These are phyloP conservation scores for Dioctria linearis DNA, from an alignment of 2,888 invertebrate species.

Conservation along the genomic window DNA sequence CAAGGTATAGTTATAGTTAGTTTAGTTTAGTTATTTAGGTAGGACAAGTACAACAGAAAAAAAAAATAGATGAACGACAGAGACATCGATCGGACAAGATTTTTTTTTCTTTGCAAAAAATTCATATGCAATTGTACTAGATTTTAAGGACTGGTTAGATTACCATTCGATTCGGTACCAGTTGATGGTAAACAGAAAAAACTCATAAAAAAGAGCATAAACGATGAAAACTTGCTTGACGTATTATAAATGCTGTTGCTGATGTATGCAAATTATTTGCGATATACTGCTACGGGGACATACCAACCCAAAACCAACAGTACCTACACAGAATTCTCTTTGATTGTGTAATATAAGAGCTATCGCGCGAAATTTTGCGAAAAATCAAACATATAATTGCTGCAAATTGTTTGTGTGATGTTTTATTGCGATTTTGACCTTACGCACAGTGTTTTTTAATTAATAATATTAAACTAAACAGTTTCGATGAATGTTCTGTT, in stretches of 20 bases:
- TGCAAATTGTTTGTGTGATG: conserved; percentile 19
- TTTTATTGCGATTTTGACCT: not conserved
- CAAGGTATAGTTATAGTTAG: no score
- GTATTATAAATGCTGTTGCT: conserved; percentile 46
- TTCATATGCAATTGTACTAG: conserved; percentile 15
- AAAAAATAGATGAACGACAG: not conserved
- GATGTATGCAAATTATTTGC: conserved; percentile 43
- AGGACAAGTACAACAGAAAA: no score
- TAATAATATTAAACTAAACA: not conserved
- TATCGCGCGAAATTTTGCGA: conserved; percentile 29
- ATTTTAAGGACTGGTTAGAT: conserved; percentile 17
- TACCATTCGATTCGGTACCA: conserved; percentile 19
- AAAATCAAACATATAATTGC: not conserved
- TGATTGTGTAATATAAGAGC: conserved; percentile 37
- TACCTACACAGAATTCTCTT: not conserved
- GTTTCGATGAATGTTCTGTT: not conserved
- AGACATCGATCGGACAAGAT: not conserved
- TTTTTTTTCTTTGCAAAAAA: not conserved
- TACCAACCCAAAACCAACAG: not conserved
- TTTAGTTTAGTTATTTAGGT: no score
- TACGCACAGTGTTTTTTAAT: conserved; percentile 18
- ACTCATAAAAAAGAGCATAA: conserved; percentile 19
- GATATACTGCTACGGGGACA: conserved; percentile 8
- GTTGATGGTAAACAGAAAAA: conserved; percentile 40
- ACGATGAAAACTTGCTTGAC: conserved; percentile 47